Evolutionary conservation across 2,113 vertebrate genomes (phyloP).

Genomic region (Bos javanicus): DNA sequence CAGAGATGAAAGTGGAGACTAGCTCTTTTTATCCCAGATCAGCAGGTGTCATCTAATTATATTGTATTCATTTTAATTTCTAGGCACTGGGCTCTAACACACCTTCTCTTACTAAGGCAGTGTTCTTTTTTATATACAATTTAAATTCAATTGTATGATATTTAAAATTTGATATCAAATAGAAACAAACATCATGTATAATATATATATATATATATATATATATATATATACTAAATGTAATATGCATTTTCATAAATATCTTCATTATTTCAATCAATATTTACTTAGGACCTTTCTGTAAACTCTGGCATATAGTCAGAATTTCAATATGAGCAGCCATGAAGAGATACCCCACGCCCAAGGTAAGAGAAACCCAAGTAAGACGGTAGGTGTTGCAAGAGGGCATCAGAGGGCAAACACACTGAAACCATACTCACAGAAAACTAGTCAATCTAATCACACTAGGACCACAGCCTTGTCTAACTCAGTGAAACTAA

Average conservation of each 20-base stretch:
- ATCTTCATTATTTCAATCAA: slow-evolving; percentile 19
- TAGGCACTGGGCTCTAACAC: neutral
- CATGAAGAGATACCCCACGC: too few species aligned
- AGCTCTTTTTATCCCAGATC: neutral
- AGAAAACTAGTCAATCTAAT: too few species aligned
- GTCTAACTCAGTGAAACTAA: too few species aligned
- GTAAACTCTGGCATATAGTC: neutral
- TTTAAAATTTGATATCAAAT: slow-evolving; percentile 46
- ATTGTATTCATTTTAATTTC: slow-evolving; percentile 35
- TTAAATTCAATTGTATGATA: slow-evolving; percentile 37
- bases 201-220: slow-evolving; percentile 8
- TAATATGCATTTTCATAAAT: neutral
- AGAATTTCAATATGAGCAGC: neutral
- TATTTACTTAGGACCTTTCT: neutral
- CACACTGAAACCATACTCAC: too few species aligned
- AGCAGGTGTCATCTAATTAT: neutral
- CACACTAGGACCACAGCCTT: too few species aligned
- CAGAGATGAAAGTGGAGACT: neutral
- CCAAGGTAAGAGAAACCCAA: too few species aligned
- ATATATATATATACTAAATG: neutral
- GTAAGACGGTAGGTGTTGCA: too few species aligned
- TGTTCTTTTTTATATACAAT: neutral
- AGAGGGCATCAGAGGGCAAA: too few species aligned
- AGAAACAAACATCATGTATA: neutral
- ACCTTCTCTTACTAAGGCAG: neutral